A percentile compares a stretch with the other conserved stretches of the same genome.
These are phyloP conservation scores for Notodonta ziczac DNA, from an alignment of 2,888 invertebrate species.

Conservation along the genomic window DNA sequence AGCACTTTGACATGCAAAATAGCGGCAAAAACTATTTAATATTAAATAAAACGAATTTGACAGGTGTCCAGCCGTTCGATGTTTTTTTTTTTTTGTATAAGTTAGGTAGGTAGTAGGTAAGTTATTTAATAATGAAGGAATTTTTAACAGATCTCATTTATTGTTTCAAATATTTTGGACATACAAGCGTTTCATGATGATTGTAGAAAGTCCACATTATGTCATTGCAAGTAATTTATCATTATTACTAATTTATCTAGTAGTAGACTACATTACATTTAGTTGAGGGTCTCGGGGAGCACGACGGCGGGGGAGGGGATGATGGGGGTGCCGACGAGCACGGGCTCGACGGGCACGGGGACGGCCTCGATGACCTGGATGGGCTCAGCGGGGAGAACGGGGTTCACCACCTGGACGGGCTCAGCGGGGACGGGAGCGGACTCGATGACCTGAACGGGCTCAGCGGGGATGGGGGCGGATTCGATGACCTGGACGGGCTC, in stretches of 20 bases:
- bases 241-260: too few relatives aligned
- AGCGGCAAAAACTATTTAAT: too few relatives aligned
- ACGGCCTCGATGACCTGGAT: slow-evolving; percentile 17
- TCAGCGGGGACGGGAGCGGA: slow-evolving; percentile 21
- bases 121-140: slow-evolving; percentile 11
- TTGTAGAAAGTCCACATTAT: slow-evolving; percentile 21
- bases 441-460: slow-evolving; percentile 16
- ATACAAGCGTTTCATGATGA: slow-evolving; percentile 22
- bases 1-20: too few relatives aligned
- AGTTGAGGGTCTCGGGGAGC: slow-evolving; percentile 53
- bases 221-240: too few relatives aligned
- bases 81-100: too few relatives aligned
- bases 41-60: too few relatives aligned
- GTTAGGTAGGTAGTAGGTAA: not conserved
- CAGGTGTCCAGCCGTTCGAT: too few relatives aligned
- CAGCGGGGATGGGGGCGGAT: slow-evolving; percentile 10
- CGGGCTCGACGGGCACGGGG: slow-evolving; percentile 25
- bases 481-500: slow-evolving; percentile 18
- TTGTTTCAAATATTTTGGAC: not conserved
- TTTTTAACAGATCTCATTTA: slow-evolving; percentile 2
- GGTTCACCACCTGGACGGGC: slow-evolving; percentile 16
- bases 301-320: slow-evolving; percentile 37
- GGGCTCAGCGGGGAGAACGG: slow-evolving; percentile 14
- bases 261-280: slow-evolving; percentile 13
- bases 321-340: slow-evolving; percentile 28